Evolutionary conservation across 30 jellyfish, hydroid and myxozoan genomes (phyloP).

Genomic region (Hydra vulgaris): DNA sequence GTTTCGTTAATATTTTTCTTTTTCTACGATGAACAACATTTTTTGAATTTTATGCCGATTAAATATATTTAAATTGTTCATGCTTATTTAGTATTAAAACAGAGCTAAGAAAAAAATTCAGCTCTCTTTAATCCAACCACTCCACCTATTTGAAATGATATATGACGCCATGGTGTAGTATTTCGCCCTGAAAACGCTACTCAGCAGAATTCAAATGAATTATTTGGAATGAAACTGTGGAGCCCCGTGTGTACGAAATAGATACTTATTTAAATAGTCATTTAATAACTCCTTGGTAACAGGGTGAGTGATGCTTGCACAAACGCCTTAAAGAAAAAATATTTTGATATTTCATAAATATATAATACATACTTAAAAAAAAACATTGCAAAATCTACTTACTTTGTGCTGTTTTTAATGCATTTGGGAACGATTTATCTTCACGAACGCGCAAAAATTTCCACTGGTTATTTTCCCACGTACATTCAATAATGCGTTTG

Average conservation of each 20-base stretch:
- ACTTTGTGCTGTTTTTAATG: conserved; percentile 72
- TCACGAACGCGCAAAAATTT: conserved; percentile 74
- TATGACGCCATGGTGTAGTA: no score
- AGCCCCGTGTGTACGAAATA: conserved; percentile 25
- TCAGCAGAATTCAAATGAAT: no score
- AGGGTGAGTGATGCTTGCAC: conserved; percentile 78
- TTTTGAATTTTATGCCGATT: no score
- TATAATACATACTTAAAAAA: neutral
- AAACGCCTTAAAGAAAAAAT: conserved; percentile 51
- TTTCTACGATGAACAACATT: no score
- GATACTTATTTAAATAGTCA: conserved; percentile 43
- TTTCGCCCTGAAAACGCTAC: no score
- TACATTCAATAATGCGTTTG: conserved; percentile 77
- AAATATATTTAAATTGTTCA: no score
- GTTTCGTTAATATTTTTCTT: no score
- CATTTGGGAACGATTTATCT: conserved; percentile 85
- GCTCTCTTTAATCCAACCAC: no score
- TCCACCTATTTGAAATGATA: no score
- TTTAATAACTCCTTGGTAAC: conserved; percentile 69
- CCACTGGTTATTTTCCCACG: conserved; percentile 78
- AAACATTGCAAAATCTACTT: conserved; percentile 1
- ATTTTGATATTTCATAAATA: neutral
- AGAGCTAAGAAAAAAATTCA: no score
- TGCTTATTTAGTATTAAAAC: no score
- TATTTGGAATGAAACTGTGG: conserved; percentile 6